These are phyloP conservation scores for Myiotriccus ornatus DNA, from an alignment of 2,797 vertebrate genomes.

Conservation along the genomic window DNA sequence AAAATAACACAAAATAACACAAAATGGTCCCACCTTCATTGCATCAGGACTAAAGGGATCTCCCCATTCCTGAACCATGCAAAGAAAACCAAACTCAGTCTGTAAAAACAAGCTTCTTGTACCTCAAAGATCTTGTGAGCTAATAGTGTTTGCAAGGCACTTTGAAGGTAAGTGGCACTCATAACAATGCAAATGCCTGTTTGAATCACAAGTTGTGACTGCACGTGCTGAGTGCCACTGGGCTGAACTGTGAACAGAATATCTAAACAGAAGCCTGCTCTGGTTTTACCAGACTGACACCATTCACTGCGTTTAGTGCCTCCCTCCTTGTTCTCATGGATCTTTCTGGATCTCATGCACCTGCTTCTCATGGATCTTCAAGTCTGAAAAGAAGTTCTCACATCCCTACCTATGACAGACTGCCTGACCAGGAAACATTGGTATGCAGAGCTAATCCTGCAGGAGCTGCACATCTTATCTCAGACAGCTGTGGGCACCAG, in stretches of 20 bases:
- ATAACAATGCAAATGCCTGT: background rate
- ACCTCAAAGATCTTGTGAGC: background rate
- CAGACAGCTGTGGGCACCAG: background rate
- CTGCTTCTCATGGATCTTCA: background rate
- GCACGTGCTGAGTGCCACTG: rapidly evolving
- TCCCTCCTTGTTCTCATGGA: background rate
- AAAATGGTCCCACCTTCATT: background rate
- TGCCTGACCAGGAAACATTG: background rate
- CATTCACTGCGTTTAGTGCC: background rate
- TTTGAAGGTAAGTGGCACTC: background rate
- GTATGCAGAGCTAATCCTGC: background rate
- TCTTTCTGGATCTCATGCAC: background rate
- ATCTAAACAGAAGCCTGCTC: background rate
- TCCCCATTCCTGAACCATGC: background rate
- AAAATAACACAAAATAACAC: background rate
- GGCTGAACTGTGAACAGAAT: background rate
- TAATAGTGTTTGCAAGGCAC: background rate
- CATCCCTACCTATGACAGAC: rapidly evolving
- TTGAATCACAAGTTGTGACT: background rate
- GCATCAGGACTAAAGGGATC: background rate
- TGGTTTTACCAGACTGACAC: background rate
- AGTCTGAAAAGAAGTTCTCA: background rate
- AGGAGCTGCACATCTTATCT: background rate
- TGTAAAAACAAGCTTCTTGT: background rate
- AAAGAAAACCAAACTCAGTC: background rate